phyloP scores from a whole-genome alignment of 2,797 vertebrate species.

The Hyperoplus lanceolatus region DNA sequence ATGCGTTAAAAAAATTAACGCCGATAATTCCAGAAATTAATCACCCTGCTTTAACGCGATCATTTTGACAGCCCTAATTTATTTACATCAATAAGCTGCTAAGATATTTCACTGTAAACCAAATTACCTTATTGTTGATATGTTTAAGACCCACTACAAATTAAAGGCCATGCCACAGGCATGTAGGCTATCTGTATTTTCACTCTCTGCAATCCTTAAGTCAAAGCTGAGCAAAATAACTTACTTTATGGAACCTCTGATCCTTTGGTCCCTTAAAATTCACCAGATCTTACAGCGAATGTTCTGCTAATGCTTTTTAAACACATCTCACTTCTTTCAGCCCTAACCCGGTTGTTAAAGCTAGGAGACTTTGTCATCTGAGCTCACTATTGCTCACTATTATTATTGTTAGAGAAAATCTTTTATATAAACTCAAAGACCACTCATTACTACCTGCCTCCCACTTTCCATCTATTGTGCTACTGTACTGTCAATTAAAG shows the following conservation, averaged over 20 bases:
- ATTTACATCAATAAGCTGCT: not conserved
- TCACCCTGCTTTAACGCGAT: too few relatives aligned
- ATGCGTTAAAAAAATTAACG: too few relatives aligned
- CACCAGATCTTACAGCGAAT: conserved; percentile 12
- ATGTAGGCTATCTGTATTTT: conserved; percentile 2
- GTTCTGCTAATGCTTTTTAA: conserved; percentile 20
- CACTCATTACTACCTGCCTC: conserved; percentile 8
- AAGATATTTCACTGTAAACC: not conserved
- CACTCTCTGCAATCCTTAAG: conserved; percentile 21
- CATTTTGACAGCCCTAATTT: not conserved
- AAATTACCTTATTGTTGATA: not conserved
- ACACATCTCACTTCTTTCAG: not conserved
- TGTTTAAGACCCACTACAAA: not conserved
- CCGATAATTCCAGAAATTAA: too few relatives aligned
- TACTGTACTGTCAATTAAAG: not conserved
- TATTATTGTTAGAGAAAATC: not conserved
- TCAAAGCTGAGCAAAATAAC: conserved; percentile 26
- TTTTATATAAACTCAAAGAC: conserved; percentile 26
- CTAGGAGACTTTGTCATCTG: conserved; percentile 1
- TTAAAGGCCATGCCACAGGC: conserved; percentile 12
- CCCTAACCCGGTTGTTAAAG: conserved; percentile 24
- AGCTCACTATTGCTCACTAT: conserved; percentile 18
- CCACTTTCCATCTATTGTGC: conserved; percentile 4
- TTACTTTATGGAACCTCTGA: conserved; percentile 10
- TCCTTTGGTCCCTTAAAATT: conserved; percentile 28